These are phyloP conservation scores for Paramormyrops kingsleyae DNA, from an alignment of 2,113 vertebrate species.

Conservation along the genomic window DNA sequence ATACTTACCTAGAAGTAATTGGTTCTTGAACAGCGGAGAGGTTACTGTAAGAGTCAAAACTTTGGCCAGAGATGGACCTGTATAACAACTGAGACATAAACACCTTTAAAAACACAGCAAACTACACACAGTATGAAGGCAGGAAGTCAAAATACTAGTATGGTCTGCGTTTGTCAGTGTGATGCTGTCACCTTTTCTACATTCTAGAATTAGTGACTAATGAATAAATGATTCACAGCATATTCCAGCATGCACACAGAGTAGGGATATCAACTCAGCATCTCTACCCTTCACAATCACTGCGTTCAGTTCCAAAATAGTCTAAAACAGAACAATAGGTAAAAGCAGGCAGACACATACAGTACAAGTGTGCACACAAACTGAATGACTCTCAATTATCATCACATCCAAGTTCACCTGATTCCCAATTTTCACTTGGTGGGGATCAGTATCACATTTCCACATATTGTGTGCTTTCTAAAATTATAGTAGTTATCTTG, in stretches of 20 bases:
- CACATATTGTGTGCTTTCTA: not conserved
- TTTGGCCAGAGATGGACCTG: slow-evolving; percentile 23
- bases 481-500: not conserved
- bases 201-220: not conserved
- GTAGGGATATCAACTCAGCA: not conserved
- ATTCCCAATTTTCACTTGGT: not conserved
- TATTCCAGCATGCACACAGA: not conserved
- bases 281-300: not conserved
- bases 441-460: not conserved
- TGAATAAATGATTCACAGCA: not conserved
- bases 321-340: not conserved
- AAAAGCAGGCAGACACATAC: not conserved
- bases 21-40: slow-evolving; percentile 14
- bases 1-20: slow-evolving; percentile 31
- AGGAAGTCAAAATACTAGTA: not conserved
- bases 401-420: not conserved
- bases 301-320: not conserved
- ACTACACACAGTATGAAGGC: not conserved
- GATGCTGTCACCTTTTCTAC: not conserved
- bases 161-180: not conserved
- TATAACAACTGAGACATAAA: slow-evolving; percentile 34
- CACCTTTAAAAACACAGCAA: not conserved
- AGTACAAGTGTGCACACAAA: not conserved
- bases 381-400: not conserved
- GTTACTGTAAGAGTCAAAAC: slow-evolving; percentile 10